These are phyloP conservation scores for Pampusana beccarii DNA, from an alignment of 2,113 vertebrate species.

Conservation along the genomic window DNA sequence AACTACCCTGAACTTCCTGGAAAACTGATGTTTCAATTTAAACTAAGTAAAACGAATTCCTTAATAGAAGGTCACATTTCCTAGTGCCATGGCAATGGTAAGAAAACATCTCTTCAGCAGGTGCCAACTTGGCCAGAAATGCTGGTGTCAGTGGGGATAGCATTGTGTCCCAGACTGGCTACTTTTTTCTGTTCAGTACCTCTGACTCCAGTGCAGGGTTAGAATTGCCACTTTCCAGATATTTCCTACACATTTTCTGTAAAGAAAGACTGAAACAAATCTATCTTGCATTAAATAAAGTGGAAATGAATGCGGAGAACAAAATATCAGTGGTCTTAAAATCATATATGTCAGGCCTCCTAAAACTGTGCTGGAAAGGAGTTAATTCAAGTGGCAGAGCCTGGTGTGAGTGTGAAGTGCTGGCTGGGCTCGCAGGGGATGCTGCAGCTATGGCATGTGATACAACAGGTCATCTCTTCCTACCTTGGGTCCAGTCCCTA, in stretches of 20 bases:
- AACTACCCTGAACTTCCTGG: conserved; percentile 1
- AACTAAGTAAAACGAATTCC: not conserved
- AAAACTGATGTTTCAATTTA: conserved; percentile 18
- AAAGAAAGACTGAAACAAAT: not conserved
- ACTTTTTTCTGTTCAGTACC: not conserved
- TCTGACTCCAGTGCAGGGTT: not conserved
- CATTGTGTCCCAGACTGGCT: fast-evolving
- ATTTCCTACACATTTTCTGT: not conserved
- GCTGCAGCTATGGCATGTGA: not conserved
- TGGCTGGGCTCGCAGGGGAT: not conserved
- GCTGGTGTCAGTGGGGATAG: not conserved
- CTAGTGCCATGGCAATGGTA: not conserved
- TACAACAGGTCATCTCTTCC: not conserved
- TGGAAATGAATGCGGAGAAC: not conserved
- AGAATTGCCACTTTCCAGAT: not conserved
- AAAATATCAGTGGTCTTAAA: not conserved
- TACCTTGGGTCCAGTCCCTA: not conserved
- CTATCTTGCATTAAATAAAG: not conserved
- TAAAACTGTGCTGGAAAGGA: not conserved
- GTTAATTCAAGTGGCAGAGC: not conserved
- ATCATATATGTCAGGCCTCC: not conserved
- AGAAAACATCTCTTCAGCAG: not conserved
- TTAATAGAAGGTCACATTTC: not conserved
- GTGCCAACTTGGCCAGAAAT: not conserved
- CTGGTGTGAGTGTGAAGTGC: not conserved